Conservation (phyloP, 1,140 invertebrate species). For the Lineus longissimus region DNA sequence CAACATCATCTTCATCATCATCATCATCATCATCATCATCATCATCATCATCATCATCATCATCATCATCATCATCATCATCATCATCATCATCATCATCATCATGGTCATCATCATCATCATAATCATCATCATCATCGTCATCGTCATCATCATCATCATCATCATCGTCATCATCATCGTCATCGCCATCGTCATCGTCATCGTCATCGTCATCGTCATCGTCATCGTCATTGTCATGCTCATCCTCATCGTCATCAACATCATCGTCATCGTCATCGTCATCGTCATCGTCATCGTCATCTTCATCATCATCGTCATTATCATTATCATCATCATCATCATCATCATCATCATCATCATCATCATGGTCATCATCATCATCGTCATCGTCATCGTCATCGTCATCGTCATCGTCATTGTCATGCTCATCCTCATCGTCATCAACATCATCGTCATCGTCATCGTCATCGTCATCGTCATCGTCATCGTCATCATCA, state of each 20-base stretch:
- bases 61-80: neutral
- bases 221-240: too few species aligned
- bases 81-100: constrained; percentile 11
- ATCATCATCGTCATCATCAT: neutral
- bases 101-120: constrained; percentile 6
- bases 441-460: too few species aligned
- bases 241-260: too few species aligned
- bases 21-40: neutral
- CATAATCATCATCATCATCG: too few species aligned
- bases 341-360: neutral
- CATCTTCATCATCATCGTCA: neutral
- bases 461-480: neutral
- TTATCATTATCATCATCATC: neutral
- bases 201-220: neutral
- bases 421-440: too few species aligned
- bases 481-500: neutral
- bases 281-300: neutral
- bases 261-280: too few species aligned
- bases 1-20: neutral
- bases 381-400: neutral
- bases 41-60: too few species aligned
- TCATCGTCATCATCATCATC: constrained; percentile 8
- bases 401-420: neutral
- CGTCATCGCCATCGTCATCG: neutral
- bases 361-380: neutral